Base-by-base conservation (phyloP, 2,113 vertebrate genomes). In the Anguilla japonica region DNA sequence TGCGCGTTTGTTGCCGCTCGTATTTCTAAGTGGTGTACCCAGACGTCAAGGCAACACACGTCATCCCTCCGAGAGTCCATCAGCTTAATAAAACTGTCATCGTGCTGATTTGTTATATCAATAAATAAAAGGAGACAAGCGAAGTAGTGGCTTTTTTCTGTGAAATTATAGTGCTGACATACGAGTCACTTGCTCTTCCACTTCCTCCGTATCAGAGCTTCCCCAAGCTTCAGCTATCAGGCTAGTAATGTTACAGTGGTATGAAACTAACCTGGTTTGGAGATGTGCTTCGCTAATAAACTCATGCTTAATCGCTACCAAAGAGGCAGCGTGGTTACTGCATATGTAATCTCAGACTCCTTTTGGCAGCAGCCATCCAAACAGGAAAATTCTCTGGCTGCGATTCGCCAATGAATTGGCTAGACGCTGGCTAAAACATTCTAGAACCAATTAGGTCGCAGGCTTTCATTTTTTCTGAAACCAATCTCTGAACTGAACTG, bases 51-150 rank as follows among this genome's bases (percentile, higher is more conserved):
- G 34, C 85, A 41, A 60, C 88, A 88, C 82, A 86, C 87, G 46
- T 90, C 88, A 87, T 90, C 89, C 91, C 87, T 89, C 84, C 43
- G 86, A 90, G 89, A 90, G 88, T 87, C 89, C 89, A 90, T 91
- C 89, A 89, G 87, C 87, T 89, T 89, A 87, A 90, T 90, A 88
- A 90, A 90, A 90, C 86, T 89, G 88, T 89, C 88, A 89, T 43
- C 40, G 84, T 5, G 40, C 85, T 90, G 87, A 90, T 89, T 89
- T 88, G 87, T 89, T 88, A 85, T 89, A 85, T 88, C 89, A 89
- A 85, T 89, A 89, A 91, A 91, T 90, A 90, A 88, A 67, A 75
- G 82, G 1, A 6, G 83, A 53, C 81, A 46, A 85, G 86, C 60
- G 53, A 83, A 53, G 67, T 63, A 75, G 22, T 5, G 26, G 79